These are phyloP conservation scores for Ryuthela nishihirai DNA, from an alignment of 2,888 invertebrate genomes.

Conservation along the genomic window DNA sequence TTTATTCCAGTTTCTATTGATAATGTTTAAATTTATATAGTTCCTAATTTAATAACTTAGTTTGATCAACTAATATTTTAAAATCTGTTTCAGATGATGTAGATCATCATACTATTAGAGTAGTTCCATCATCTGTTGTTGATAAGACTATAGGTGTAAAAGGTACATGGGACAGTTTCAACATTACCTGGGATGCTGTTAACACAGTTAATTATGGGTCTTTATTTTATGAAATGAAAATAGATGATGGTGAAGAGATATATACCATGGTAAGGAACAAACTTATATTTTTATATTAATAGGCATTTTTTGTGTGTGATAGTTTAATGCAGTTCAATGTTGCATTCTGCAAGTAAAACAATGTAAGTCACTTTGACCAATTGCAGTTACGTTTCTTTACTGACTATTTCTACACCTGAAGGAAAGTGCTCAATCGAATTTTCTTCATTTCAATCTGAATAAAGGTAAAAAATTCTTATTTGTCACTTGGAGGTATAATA, in stretches of 20 bases:
- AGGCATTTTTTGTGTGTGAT: no score
- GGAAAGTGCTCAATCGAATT: no score
- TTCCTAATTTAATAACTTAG: neutral
- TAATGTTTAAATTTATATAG: neutral
- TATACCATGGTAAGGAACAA: conserved; percentile 47
- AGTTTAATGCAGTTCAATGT: no score
- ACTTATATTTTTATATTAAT: no score
- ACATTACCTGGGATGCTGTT: conserved; percentile 75
- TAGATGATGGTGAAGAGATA: conserved; percentile 43
- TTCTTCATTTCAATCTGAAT: no score
- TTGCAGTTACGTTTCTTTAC: no score
- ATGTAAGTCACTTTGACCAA: no score
- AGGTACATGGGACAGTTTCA: conserved; percentile 76
- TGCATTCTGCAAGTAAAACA: no score
- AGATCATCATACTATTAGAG: conserved; percentile 33
- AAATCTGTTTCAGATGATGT: conserved; percentile 2
- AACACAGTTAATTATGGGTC: conserved; percentile 71
- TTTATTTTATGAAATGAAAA: conserved; percentile 73
- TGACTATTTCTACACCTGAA: no score
- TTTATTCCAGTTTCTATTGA: neutral
- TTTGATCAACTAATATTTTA: no score
- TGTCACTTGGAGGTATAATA: no score
- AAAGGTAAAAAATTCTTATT: no score
- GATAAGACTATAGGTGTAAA: conserved; percentile 63
- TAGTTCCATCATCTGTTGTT: conserved; percentile 70